Evolutionary conservation across 2,888 invertebrate species (phyloP), one percentile per base, ranked within the genome.

Genomic region (Drosophila meridiana): DNA sequence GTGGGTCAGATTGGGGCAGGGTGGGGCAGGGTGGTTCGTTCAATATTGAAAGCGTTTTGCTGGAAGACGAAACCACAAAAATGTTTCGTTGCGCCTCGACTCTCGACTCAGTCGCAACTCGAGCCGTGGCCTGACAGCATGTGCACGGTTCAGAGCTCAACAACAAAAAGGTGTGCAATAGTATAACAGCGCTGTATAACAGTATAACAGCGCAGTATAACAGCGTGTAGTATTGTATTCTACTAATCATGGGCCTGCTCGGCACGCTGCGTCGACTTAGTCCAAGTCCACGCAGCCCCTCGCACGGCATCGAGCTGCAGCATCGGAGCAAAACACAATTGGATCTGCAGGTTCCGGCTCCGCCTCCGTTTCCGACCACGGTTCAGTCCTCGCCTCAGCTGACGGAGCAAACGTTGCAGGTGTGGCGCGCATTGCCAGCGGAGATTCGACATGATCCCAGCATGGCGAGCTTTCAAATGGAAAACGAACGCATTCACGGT

Each of bases 381-480:
- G 42, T 32, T 20, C 40, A 42, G 28, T 42, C 56, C 42, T 42
- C 7, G 36, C 9, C 70, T 0, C 95, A 95, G 83, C 93, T 95
- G 57, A 95, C 95, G 0, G 95, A 95, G 9, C 94, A 95, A 34
- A 94, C 95, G 28, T 83, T 95, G 73, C 95, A 95, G 78, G 94
- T 95, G 30, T 96, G 96, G 96, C 93, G 95, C 59, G 94, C 95
- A 56, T 91, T 96, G 4, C 96, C 96, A 0, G 95, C 95, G 69
- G 94, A 94, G 74, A 95, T 96, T 90, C 95, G 95, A 69, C 94
- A 94, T 79, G 96, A 96, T 91, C 96, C 96, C 0, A 94, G 95
- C 45, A 92, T 96, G 91, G 95, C 94, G 28, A 94, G 94, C 0
- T 96, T 96, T 87, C 91, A 92, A 88, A 85, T 92, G 82, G 93